Conservation (phyloP, 2,113 vertebrate genomes). For the Hydropotes inermis region DNA sequence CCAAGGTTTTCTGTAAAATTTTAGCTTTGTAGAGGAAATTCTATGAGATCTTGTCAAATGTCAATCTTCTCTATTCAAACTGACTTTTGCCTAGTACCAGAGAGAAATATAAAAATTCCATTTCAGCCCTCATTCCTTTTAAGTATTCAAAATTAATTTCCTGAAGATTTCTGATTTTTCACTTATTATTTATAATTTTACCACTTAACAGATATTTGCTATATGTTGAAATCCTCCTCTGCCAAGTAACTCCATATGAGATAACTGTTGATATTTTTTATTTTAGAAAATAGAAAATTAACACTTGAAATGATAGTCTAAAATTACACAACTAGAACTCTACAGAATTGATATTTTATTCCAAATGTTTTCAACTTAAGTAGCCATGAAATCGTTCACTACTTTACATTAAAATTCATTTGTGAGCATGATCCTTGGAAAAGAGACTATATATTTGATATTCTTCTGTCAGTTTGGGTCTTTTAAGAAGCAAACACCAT, state of each 20-base stretch:
- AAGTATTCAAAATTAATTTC: conserved; percentile 20
- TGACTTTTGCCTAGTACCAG: not conserved
- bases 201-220: not conserved
- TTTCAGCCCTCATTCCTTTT: not conserved
- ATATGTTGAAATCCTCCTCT: not conserved
- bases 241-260: not conserved
- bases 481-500: not conserved
- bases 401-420: not conserved
- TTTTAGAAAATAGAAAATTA: not conserved
- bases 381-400: not conserved
- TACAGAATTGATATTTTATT: not conserved
- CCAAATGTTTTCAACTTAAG: not conserved
- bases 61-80: conserved; percentile 2
- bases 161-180: not conserved
- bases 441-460: not conserved
- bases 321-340: not conserved
- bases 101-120: not conserved
- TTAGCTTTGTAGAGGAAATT: not conserved
- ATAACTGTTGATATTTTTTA: not conserved
- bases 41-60: not conserved
- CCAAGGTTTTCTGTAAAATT: not conserved
- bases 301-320: not conserved
- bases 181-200: conserved; percentile 1
- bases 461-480: not conserved
- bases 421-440: not conserved